phyloP scores from a whole-genome alignment of 2,888 invertebrate genomes.

The Flexamia atlantica region DNA sequence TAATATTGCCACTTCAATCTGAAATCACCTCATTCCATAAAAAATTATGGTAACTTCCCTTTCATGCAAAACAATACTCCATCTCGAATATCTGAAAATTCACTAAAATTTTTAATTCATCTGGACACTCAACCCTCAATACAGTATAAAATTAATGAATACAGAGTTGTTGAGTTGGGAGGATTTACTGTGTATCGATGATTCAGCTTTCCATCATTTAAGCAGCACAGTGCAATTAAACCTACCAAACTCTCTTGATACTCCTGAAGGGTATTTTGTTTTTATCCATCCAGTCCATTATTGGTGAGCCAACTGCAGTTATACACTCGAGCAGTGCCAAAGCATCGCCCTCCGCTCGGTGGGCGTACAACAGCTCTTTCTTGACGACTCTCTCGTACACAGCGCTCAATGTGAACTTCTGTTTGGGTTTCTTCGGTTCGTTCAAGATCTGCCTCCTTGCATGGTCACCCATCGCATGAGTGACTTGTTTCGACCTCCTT shows the following conservation, averaged over 20 bases:
- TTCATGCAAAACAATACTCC: no score
- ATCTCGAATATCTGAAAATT: no score
- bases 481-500: background rate
- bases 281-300: slow-evolving; percentile 78
- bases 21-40: no score
- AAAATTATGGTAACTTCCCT: no score
- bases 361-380: slow-evolving; percentile 76
- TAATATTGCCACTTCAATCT: no score
- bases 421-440: background rate
- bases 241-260: slow-evolving; percentile 48
- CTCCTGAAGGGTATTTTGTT: slow-evolving; percentile 73
- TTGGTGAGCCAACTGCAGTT: slow-evolving; percentile 77
- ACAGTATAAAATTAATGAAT: no score
- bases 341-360: slow-evolving; percentile 85
- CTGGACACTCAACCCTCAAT: no score
- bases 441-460: background rate
- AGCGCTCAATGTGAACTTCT: slow-evolving; percentile 76
- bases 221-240: background rate
- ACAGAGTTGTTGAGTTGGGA: no score
- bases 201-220: no score
- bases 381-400: slow-evolving; percentile 79
- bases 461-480: background rate
- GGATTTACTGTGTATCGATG: no score
- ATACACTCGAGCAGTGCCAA: slow-evolving; percentile 81
- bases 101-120: no score